These are phyloP conservation scores for Platorchestia sp. DNA, from an alignment of 1,140 invertebrate species.

Conservation along the genomic window DNA sequence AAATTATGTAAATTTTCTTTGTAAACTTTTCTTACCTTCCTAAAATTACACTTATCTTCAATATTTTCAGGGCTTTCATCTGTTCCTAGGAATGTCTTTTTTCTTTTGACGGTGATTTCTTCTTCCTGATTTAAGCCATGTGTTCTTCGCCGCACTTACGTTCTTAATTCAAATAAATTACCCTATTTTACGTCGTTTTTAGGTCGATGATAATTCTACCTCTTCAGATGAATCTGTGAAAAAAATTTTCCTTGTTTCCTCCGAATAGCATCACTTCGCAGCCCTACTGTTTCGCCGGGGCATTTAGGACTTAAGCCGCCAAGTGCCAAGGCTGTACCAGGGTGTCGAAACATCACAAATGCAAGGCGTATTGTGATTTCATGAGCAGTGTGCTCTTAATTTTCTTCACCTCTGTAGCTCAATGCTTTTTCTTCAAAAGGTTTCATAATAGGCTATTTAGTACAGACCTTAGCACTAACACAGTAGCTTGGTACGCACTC, in stretches of 20 bases:
- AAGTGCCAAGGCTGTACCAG: not conserved
- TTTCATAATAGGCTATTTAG: not conserved
- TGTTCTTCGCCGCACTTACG: not conserved
- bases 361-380: too few species aligned
- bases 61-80: not conserved
- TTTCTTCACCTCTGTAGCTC: not conserved
- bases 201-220: not conserved
- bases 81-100: not conserved
- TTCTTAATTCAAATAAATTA: not conserved
- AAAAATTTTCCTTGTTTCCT: too few species aligned
- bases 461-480: not conserved
- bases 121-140: not conserved
- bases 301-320: too few species aligned
- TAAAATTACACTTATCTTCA: not conserved
- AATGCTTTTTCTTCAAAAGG: not conserved
- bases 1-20: not conserved
- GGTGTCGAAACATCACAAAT: too few species aligned
- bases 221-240: not conserved
- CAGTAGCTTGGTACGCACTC: not conserved
- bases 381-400: too few species aligned
- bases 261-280: not conserved
- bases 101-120: not conserved
- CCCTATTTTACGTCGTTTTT: not conserved
- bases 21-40: not conserved
- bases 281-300: not conserved